These are phyloP conservation scores for Notarius lentiginosus DNA, from an alignment of 2,113 vertebrate species.

Conservation along the genomic window DNA sequence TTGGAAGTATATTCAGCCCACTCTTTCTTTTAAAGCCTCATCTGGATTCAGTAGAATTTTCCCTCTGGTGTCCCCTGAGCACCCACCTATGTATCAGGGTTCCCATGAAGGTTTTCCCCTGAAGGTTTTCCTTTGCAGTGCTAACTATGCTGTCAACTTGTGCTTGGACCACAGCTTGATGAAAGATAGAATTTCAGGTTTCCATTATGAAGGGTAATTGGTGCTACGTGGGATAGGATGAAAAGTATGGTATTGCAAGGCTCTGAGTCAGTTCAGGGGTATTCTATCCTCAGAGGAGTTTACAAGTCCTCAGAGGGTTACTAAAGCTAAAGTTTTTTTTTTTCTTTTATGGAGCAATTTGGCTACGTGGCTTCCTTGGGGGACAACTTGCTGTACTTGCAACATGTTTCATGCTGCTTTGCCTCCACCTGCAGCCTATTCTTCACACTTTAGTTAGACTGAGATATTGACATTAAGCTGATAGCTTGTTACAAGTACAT, in stretches of 20 bases:
- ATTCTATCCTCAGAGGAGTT: slow-evolving; percentile 4
- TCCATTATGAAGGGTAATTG: background rate
- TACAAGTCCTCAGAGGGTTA: background rate
- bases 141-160: background rate
- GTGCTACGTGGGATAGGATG: background rate
- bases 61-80: background rate
- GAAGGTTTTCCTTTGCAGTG: background rate
- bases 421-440: background rate
- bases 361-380: background rate
- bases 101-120: background rate
- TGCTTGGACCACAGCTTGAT: background rate
- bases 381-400: background rate
- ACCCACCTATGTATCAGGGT: background rate
- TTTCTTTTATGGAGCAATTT: background rate
- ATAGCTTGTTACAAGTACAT: background rate
- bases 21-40: background rate
- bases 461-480: background rate
- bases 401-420: background rate
- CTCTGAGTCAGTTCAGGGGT: background rate
- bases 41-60: background rate
- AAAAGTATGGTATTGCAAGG: background rate
- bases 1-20: background rate
- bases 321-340: background rate
- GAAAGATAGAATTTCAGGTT: background rate
- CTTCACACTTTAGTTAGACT: background rate